These are phyloP conservation scores for Brachyopa scutellaris DNA, from an alignment of 2,888 invertebrate species.

Conservation along the genomic window DNA sequence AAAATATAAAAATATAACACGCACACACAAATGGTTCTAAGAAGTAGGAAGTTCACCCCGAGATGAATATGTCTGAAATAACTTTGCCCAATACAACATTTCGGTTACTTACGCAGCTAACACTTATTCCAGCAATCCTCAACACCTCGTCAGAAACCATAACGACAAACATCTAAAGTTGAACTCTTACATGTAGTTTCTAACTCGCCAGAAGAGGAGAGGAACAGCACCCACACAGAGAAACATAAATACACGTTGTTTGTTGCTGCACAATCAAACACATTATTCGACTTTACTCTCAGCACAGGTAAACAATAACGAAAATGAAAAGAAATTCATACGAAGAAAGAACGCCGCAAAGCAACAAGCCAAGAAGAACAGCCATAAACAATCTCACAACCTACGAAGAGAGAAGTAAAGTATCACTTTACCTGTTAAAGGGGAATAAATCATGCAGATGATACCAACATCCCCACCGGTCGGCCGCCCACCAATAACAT, in stretches of 20 bases:
- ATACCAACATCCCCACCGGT: background rate
- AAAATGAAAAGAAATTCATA: background rate
- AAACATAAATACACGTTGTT: conserved; percentile 36
- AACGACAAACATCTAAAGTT: background rate
- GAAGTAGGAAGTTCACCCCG: no score
- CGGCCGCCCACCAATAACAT: background rate
- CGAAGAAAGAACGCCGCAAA: conserved; percentile 39
- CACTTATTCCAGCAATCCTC: no score
- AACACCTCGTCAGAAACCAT: background rate
- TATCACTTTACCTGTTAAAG: conserved; percentile 54
- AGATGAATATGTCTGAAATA: no score
- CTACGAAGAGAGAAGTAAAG: conserved; percentile 23
- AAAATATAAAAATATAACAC: no score
- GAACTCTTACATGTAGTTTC: background rate
- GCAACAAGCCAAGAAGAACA: conserved; percentile 51
- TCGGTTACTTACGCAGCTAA: no score
- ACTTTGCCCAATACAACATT: no score
- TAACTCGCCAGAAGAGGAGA: no score
- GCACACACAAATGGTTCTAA: no score
- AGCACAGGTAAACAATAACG: conserved; percentile 19
- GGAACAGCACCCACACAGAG: conserved; percentile 24
- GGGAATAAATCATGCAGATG: conserved; percentile 43
- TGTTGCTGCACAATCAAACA: no score
- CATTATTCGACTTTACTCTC: background rate
- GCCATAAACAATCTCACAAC: conserved; percentile 51